phyloP scores from a whole-genome alignment of 2,888 invertebrate species.

The Octodonta nipae region DNA sequence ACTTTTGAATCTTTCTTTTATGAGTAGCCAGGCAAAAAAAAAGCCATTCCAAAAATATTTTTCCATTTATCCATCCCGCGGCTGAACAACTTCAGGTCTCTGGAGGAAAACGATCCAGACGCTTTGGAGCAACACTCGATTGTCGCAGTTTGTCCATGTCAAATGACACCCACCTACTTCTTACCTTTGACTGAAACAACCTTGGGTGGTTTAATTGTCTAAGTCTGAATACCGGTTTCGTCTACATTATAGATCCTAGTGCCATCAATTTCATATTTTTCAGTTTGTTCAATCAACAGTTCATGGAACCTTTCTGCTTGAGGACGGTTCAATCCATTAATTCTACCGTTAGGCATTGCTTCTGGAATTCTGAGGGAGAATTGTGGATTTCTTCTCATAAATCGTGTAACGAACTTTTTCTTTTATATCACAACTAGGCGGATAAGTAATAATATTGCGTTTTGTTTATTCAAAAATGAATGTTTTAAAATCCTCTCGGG shows the following conservation, averaged over 20 bases:
- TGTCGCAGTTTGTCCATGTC: background rate
- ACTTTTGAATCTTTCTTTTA: background rate
- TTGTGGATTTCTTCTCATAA: background rate
- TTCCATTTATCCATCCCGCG: no score
- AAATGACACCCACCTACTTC: background rate
- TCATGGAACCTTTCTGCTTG: background rate
- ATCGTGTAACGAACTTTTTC: background rate
- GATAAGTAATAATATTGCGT: background rate
- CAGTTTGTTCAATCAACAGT: background rate
- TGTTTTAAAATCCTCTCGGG: background rate
- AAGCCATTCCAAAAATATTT: no score
- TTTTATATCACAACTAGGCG: background rate
- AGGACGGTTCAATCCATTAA: background rate
- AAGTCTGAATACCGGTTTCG: background rate
- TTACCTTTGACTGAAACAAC: background rate
- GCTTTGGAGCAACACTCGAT: background rate
- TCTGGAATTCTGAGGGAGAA: background rate
- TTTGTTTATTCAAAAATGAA: background rate
- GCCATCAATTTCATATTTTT: slow-evolving; percentile 1
- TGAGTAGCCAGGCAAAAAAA: background rate
- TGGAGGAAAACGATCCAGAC: background rate
- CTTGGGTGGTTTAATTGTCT: background rate
- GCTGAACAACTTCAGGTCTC: background rate
- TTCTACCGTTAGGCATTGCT: background rate
- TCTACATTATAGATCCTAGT: background rate